Conservation (phyloP, 1,140 invertebrate species). For the Bradysia coprophila region DNA sequence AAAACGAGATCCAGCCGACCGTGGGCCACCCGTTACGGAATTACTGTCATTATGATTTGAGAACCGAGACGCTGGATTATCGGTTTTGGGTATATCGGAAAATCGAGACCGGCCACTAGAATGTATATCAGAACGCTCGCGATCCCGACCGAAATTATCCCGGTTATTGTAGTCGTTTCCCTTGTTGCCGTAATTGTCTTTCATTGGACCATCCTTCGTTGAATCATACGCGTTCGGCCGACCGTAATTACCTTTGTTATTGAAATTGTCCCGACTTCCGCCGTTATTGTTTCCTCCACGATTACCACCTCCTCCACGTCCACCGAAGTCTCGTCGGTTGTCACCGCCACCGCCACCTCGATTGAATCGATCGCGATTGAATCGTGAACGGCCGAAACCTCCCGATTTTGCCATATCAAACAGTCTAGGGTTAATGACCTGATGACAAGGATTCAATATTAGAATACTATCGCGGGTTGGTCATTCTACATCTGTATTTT, state of each 20-base stretch:
- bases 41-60: background rate
- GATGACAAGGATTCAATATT: slow-evolving; percentile 4
- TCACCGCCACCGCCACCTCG: background rate
- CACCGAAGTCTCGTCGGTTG: background rate
- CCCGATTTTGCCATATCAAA: slow-evolving; percentile 29
- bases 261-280: background rate
- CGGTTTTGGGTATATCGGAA: background rate
- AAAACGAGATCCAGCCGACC: background rate
- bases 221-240: too few species aligned
- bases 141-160: background rate
- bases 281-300: background rate
- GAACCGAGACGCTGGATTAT: background rate
- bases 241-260: too few species aligned
- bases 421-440: slow-evolving; percentile 36
- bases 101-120: background rate
- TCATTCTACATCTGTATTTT: background rate
- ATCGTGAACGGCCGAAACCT: slow-evolving; percentile 3
- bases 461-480: background rate
- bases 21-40: background rate
- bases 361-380: slow-evolving; percentile 4
- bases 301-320: too few species aligned
- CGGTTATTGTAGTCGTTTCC: background rate
- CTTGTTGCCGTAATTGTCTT: too few species aligned
- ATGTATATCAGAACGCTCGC: background rate
- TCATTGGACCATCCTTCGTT: too few species aligned